Evolutionary conservation across 2,888 invertebrate genomes (phyloP).

Genomic region (Hydrotaea cyrtoneurina): DNA sequence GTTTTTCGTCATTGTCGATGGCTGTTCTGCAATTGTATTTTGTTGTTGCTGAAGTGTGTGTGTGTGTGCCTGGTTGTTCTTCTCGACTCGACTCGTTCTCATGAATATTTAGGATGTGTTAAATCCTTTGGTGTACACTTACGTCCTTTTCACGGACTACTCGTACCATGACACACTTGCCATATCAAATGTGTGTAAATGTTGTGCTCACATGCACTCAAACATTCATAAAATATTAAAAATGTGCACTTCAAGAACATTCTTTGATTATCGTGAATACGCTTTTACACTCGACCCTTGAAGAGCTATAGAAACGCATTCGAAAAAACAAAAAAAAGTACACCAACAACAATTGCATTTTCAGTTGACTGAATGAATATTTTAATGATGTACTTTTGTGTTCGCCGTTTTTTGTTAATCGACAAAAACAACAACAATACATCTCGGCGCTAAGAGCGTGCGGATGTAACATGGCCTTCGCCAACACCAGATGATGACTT

Average conservation of each 20-base stretch:
- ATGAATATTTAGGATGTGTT: constrained; percentile 63
- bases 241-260: constrained; percentile 64
- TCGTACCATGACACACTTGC: constrained; percentile 37
- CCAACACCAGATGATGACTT: too few relatives aligned
- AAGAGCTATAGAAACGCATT: constrained; percentile 15
- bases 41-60: constrained; percentile 34
- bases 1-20: constrained; percentile 4
- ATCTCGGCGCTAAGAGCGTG: too few relatives aligned
- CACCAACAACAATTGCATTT: constrained; percentile 35
- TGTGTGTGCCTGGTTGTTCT: not conserved
- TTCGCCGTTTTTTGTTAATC: constrained; percentile 24
- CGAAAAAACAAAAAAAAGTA: not conserved
- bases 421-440: constrained; percentile 8
- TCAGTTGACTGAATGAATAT: constrained; percentile 62
- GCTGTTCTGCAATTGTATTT: not conserved
- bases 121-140: constrained; percentile 55
- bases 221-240: constrained; percentile 31
- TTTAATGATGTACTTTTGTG: constrained; percentile 68
- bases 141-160: constrained; percentile 43
- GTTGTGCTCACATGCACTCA: not conserved
- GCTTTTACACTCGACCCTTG: constrained; percentile 65
- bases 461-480: too few relatives aligned
- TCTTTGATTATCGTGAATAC: constrained; percentile 64
- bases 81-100: not conserved
- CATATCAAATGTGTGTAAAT: not conserved